A percentile compares a stretch with the other conserved stretches of the same genome.
phyloP scores from a whole-genome alignment of 1,140 invertebrate species.

The Drosophila nebulosa region DNA sequence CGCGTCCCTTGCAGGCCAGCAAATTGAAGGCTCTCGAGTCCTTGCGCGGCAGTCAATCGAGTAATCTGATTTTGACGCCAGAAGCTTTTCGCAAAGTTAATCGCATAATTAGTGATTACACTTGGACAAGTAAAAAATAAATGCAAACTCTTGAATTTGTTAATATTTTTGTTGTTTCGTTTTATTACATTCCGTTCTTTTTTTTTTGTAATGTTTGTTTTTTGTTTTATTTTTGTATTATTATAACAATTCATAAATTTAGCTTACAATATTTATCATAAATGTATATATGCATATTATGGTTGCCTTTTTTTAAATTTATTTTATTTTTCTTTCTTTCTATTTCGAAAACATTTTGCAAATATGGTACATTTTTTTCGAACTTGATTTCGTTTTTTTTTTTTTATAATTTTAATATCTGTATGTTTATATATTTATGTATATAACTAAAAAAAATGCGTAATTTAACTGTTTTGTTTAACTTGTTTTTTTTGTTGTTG shows the following conservation, averaged over 20 bases:
- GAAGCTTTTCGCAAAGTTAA: slow-evolving; percentile 31
- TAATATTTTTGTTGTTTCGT: slow-evolving; percentile 63
- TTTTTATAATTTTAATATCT: slow-evolving; percentile 64
- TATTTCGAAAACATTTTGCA: slow-evolving; percentile 55
- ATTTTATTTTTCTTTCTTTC: slow-evolving; percentile 25
- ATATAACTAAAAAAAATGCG: slow-evolving; percentile 78
- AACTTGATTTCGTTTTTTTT: slow-evolving; percentile 53
- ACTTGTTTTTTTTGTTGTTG: slow-evolving; percentile 27
- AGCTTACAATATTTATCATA: slow-evolving; percentile 67
- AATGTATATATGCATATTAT: slow-evolving; percentile 51
- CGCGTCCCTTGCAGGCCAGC: neutral
- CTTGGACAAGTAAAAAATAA: neutral
- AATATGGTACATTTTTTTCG: slow-evolving; percentile 63
- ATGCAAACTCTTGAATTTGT: neutral
- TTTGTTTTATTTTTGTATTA: slow-evolving; percentile 55
- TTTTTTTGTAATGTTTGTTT: slow-evolving; percentile 63
- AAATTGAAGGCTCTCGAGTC: slow-evolving; percentile 36
- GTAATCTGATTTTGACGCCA: slow-evolving; percentile 19
- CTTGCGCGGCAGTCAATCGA: slow-evolving; percentile 19
- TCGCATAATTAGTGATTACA: neutral
- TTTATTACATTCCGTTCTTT: slow-evolving; percentile 41
- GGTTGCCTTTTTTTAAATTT: slow-evolving; percentile 46
- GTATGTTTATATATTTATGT: slow-evolving; percentile 48
- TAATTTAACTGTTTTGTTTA: slow-evolving; percentile 64
- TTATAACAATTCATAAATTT: slow-evolving; percentile 80